Percentiles rank a stretch among this genome's conserved stretches.
phyloP scores from a whole-genome alignment of 2,113 vertebrate genomes.

The Caracal caracal region DNA sequence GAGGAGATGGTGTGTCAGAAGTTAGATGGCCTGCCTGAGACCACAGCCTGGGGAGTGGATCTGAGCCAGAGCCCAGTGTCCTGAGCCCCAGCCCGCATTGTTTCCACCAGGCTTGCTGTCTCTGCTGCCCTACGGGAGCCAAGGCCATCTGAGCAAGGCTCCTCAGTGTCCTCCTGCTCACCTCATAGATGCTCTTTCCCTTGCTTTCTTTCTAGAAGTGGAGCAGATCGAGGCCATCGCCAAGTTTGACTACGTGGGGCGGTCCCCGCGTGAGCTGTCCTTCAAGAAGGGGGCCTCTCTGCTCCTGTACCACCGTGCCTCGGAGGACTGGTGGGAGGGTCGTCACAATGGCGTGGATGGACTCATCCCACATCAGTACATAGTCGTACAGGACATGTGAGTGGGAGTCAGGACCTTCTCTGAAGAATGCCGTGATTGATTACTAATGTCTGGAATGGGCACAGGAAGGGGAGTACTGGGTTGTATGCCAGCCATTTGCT shows the following conservation, averaged over 20 bases:
- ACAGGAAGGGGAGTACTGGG: background rate
- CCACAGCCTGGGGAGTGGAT: too few species aligned
- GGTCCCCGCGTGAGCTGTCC: constrained; percentile 95
- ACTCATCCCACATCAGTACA: constrained; percentile 99
- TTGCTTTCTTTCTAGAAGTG: constrained; percentile 89
- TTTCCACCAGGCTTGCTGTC: background rate
- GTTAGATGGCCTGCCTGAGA: background rate
- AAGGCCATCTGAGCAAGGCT: background rate
- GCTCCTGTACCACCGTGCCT: constrained; percentile 96
- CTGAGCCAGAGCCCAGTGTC: background rate
- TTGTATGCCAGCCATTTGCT: background rate
- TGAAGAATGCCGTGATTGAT: background rate
- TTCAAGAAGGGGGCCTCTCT: constrained; percentile 99
- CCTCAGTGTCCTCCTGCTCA: background rate
- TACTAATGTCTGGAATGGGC: constrained; percentile 41
- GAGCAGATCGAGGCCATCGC: constrained; percentile 99
- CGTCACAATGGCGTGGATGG: constrained; percentile 97
- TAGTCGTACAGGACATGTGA: constrained; percentile 99
- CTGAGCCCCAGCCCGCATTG: background rate
- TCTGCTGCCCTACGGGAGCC: background rate
- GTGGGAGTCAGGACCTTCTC: constrained; percentile 75
- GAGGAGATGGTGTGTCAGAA: background rate
- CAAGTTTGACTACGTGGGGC: constrained; percentile 97
- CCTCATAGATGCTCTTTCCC: background rate
- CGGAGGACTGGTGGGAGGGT: constrained; percentile 99